Conservation (phyloP, 2,113 vertebrate species). For the Serinus canaria region DNA sequence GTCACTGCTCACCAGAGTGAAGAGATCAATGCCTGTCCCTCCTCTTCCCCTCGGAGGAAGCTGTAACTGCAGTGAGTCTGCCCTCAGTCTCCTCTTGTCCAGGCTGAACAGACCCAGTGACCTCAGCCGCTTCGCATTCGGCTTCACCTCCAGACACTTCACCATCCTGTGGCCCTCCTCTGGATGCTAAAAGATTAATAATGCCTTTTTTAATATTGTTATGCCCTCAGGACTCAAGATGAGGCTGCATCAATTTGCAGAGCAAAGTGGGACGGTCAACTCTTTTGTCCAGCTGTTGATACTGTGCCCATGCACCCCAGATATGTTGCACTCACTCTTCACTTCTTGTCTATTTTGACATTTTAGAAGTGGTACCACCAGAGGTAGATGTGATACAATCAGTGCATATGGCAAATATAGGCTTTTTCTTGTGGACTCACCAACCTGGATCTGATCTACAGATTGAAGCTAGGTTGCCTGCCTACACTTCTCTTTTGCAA, state of each 20-base stretch:
- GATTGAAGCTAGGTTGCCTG: not conserved
- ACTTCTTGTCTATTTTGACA: not conserved
- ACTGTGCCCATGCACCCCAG: not conserved
- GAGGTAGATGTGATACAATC: not conserved
- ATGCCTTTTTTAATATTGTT: not conserved
- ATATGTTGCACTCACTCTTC: not conserved
- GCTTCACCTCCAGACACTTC: not conserved
- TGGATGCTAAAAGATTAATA: not conserved
- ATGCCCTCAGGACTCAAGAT: not conserved
- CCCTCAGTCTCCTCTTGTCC: not conserved
- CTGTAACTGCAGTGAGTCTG: not conserved
- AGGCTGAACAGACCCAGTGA: not conserved
- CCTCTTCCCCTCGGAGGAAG: not conserved
- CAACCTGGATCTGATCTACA: not conserved
- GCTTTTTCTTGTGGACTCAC: not conserved
- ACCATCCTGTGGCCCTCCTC: not conserved
- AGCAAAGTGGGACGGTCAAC: not conserved
- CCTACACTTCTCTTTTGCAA: not conserved
- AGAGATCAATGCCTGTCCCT: not conserved
- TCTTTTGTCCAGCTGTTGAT: not conserved
- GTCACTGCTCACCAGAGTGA: not conserved
- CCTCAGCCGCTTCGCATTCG: fast-evolving
- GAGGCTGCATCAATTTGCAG: not conserved
- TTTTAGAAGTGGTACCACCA: not conserved
- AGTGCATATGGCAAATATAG: not conserved